Conservation (phyloP, 2,888 invertebrate genomes). For the Sepioteuthis lessoniana region DNA sequence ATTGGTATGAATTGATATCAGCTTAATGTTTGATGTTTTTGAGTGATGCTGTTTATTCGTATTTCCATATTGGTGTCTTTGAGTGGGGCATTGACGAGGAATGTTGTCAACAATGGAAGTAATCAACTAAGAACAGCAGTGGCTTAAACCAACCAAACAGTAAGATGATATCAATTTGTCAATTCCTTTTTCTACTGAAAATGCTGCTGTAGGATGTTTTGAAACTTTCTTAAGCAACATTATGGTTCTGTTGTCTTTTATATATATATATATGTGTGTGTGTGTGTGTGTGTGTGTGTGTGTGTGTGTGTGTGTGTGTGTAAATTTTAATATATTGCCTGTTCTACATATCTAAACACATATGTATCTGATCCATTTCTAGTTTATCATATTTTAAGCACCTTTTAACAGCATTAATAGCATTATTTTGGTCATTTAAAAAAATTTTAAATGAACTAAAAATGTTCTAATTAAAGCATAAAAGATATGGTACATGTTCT, state of each 20-base stretch:
- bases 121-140: background rate
- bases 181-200: background rate
- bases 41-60: background rate
- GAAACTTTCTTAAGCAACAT: background rate
- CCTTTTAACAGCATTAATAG: no score
- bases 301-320: background rate
- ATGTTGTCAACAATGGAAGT: slow-evolving; percentile 16
- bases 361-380: no score
- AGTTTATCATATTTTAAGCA: no score
- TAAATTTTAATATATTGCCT: background rate
- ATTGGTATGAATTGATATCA: background rate
- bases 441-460: no score
- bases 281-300: no score
- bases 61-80: slow-evolving; percentile 33
- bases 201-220: background rate
- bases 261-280: no score
- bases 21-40: background rate
- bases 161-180: slow-evolving; percentile 12
- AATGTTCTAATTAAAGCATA: no score
- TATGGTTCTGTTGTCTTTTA: no score
- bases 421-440: no score
- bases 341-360: background rate
- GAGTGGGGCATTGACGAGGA: background rate
- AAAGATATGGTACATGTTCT: no score
- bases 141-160: background rate